Evolutionary conservation across 2,113 vertebrate species (phyloP).

Genomic region (Saimiri boliviensis): DNA sequence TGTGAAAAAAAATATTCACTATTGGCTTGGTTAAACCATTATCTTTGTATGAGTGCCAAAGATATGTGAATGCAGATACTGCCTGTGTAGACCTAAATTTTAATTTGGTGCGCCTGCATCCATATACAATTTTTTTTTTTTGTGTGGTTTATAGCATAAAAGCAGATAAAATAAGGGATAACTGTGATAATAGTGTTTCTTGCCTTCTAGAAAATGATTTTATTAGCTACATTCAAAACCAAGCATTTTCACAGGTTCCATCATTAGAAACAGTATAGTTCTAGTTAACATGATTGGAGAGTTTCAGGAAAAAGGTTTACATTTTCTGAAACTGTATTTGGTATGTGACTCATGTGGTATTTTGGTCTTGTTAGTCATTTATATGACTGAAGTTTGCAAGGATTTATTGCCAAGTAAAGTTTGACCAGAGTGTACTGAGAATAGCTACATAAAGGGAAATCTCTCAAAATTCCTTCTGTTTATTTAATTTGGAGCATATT

Average conservation of each 20-base stretch:
- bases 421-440: not conserved
- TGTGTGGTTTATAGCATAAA: not conserved
- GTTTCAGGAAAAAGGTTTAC: conserved; percentile 35
- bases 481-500: not conserved
- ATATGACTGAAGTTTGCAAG: not conserved
- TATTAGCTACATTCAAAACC: conserved; percentile 2
- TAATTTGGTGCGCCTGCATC: not conserved
- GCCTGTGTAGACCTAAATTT: conserved; percentile 31
- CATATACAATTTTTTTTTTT: not conserved
- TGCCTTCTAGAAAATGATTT: conserved; percentile 22
- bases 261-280: conserved; percentile 16
- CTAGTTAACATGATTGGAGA: not conserved
- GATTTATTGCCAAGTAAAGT: conserved; percentile 39
- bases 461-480: conserved; percentile 32
- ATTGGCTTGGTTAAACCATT: conserved; percentile 7
- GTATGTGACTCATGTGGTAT: not conserved
- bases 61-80: conserved; percentile 46
- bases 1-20: not conserved
- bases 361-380: conserved; percentile 34
- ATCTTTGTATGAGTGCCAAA: conserved; percentile 68
- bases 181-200: not conserved
- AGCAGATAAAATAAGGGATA: not conserved
- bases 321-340: conserved; percentile 43
- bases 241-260: not conserved
- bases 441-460: conserved; percentile 1